These are phyloP conservation scores for Rutpela maculata DNA, from an alignment of 2,888 invertebrate species.

Conservation along the genomic window DNA sequence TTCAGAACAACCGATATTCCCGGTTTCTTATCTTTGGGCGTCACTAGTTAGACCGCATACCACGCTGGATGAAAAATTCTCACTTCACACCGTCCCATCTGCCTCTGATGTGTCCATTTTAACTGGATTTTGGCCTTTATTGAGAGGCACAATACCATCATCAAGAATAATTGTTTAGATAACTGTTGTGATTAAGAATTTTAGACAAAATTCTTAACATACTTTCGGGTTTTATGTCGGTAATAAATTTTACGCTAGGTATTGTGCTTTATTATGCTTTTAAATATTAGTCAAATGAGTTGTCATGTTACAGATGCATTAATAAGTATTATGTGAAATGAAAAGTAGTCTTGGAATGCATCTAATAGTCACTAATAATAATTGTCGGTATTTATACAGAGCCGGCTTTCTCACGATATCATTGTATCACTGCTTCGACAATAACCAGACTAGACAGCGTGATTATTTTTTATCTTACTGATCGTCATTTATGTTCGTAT, in stretches of 20 bases:
- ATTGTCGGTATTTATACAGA: conserved; percentile 10
- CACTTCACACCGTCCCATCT: conserved; percentile 47
- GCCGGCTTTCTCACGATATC: conserved; percentile 9
- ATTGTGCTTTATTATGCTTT: conserved; percentile 30
- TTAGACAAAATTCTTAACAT: conserved; percentile 24
- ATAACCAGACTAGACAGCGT: too few relatives aligned
- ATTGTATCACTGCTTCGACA: background rate
- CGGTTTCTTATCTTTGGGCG: conserved; percentile 47
- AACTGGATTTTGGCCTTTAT: conserved; percentile 37
- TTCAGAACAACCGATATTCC: conserved; percentile 42
- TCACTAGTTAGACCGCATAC: conserved; percentile 51
- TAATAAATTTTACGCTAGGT: conserved; percentile 27
- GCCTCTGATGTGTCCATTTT: conserved; percentile 26
- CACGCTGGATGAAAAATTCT: conserved; percentile 46
- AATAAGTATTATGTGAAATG: conserved; percentile 33
- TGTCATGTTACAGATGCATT: conserved; percentile 33
- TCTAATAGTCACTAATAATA: conserved; percentile 21
- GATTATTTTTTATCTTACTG: too few relatives aligned
- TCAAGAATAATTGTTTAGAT: conserved; percentile 34
- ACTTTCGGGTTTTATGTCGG: conserved; percentile 30
- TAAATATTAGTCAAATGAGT: conserved; percentile 18
- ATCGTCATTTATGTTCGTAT: too few relatives aligned
- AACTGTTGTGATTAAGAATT: conserved; percentile 13
- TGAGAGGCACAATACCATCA: conserved; percentile 33
- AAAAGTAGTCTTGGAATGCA: conserved; percentile 33